Percentiles rank a stretch among this genome's conserved stretches.
These are phyloP conservation scores for Speoplatyrhinus poulsoni DNA, from an alignment of 2,113 vertebrate genomes.

Conservation along the genomic window DNA sequence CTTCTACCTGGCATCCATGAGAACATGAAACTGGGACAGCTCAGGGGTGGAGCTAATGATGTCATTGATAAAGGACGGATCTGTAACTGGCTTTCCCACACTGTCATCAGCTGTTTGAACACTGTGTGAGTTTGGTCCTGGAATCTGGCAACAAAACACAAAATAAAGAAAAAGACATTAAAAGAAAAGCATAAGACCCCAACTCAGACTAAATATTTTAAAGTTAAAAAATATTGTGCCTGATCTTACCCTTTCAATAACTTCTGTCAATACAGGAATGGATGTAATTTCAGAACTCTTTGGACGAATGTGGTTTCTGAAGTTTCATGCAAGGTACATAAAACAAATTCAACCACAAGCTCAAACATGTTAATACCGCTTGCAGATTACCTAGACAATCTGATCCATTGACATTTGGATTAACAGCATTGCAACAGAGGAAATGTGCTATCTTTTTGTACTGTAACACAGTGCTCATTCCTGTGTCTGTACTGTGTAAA, in stretches of 20 bases:
- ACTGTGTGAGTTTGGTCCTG: conserved; percentile 49
- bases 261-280: too few species aligned
- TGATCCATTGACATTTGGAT: neutral
- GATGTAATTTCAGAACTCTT: too few species aligned
- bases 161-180: neutral
- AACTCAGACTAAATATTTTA: neutral
- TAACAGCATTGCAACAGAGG: neutral
- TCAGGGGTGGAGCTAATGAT: conserved; percentile 81
- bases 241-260: too few species aligned
- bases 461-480: neutral
- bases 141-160: conserved; percentile 37
- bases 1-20: conserved; percentile 60
- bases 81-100: conserved; percentile 14
- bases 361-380: neutral
- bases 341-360: neutral
- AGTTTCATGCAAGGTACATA: neutral
- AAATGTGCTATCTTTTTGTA: neutral
- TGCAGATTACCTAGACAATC: neutral
- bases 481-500: neutral
- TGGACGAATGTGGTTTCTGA: neutral
- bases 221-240: too few species aligned
- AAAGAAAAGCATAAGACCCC: neutral
- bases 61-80: conserved; percentile 63
- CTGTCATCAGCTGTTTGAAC: conserved; percentile 27
- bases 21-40: conserved; percentile 60